These are phyloP conservation scores for Pelodytes ibericus DNA, from an alignment of 2,797 vertebrate species.

Conservation along the genomic window DNA sequence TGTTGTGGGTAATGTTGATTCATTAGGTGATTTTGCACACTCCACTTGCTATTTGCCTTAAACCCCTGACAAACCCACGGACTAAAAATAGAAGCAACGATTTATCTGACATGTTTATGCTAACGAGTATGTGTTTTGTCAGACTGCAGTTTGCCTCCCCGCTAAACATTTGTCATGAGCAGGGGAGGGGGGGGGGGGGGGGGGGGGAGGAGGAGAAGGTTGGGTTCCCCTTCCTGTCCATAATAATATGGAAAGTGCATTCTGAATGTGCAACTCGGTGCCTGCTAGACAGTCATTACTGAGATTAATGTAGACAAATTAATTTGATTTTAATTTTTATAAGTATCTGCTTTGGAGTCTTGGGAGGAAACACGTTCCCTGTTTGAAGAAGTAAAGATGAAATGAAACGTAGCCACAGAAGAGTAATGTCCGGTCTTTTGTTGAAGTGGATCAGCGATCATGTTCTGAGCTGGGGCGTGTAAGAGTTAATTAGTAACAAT, in stretches of 20 bases:
- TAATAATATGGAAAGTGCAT: conserved; percentile 57
- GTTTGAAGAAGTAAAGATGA: conserved; percentile 45
- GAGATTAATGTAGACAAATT: conserved; percentile 57
- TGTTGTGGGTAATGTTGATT: conserved; percentile 23
- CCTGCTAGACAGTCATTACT: conserved; percentile 54
- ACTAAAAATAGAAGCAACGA: conserved; percentile 43
- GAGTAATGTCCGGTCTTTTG: conserved; percentile 35
- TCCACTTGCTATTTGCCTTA: conserved; percentile 31
- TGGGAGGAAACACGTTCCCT: conserved; percentile 47
- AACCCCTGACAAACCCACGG: conserved; percentile 32
- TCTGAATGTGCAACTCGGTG: conserved; percentile 51
- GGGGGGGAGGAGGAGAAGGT: conserved; percentile 34
- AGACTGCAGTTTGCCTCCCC: conserved; percentile 43
- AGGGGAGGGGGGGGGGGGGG: conserved; percentile 30
- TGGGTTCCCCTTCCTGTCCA: conserved; percentile 37
- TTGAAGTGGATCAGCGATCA: conserved; percentile 17
- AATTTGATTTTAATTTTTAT: conserved; percentile 57
- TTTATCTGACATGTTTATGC: conserved; percentile 52
- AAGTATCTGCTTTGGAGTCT: conserved; percentile 55
- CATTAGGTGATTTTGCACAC: conserved; percentile 9
- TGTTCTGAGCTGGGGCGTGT: conserved; percentile 7
- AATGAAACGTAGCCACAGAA: conserved; percentile 22
- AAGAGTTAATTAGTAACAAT: conserved; percentile 37
- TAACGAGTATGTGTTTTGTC: conserved; percentile 52
- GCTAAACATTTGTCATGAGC: conserved; percentile 51